Conservation (phyloP, 35 echinoderm and acorn worm genomes). For the Heliocidaris erythrogramma region DNA sequence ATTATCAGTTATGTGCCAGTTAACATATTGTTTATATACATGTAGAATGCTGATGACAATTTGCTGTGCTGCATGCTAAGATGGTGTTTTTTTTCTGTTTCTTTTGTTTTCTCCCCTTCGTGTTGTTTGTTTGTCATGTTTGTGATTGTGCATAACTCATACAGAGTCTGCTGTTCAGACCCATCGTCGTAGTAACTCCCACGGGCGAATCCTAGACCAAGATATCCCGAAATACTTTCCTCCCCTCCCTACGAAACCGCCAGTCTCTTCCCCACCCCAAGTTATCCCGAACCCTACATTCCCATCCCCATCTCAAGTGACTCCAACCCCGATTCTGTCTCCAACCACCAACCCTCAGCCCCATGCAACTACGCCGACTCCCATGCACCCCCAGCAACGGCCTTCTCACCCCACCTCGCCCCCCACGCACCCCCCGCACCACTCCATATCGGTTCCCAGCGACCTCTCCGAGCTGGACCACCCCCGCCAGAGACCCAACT, state of each 20-base stretch:
- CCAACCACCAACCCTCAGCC: background rate
- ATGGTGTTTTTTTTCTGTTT: constrained; percentile 17
- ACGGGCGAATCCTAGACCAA: constrained; percentile 71
- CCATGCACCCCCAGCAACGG: background rate
- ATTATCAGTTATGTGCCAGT: background rate
- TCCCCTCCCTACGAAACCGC: constrained; percentile 27
- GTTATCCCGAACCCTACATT: constrained; percentile 19
- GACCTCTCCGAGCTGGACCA: constrained; percentile 59
- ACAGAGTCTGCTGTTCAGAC: constrained; percentile 54
- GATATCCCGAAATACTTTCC: background rate
- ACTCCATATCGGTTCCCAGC: constrained; percentile 66
- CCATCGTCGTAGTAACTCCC: constrained; percentile 85
- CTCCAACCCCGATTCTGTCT: background rate
- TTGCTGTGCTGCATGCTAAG: constrained; percentile 41
- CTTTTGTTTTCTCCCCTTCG: constrained; percentile 23
- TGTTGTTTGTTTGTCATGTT: constrained; percentile 56
- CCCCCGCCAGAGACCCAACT: background rate
- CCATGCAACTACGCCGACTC: background rate
- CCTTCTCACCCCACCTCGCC: background rate
- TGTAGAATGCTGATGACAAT: background rate
- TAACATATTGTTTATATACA: background rate
- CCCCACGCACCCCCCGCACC: constrained; percentile 40
- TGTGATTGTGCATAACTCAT: constrained; percentile 27
- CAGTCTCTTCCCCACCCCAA: background rate
- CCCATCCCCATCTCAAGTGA: background rate